Conservation (phyloP, 2,888 invertebrate genomes). For the Athalia rosae region DNA sequence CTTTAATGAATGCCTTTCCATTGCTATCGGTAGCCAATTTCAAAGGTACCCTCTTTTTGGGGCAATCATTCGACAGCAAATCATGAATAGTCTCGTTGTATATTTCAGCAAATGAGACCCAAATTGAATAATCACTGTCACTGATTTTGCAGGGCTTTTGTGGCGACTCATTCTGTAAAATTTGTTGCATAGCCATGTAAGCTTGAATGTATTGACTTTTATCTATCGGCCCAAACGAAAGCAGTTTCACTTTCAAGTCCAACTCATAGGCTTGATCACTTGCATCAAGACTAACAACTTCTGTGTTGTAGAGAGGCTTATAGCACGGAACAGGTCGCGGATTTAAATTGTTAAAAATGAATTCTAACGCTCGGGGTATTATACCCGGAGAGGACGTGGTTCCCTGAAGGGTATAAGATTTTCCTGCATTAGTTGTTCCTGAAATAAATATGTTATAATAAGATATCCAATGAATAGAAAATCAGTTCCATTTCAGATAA, state of each 20-base stretch:
- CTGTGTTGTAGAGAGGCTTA: conserved; percentile 65
- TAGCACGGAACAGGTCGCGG: conserved; percentile 60
- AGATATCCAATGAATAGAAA: too few species aligned
- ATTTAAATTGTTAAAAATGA: conserved; percentile 73
- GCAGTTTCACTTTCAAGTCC: conserved; percentile 62
- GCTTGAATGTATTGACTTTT: conserved; percentile 63
- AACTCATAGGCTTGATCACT: conserved; percentile 61
- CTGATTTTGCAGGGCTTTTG: conserved; percentile 56
- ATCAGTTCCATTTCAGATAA: too few species aligned
- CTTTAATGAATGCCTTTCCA: conserved; percentile 67
- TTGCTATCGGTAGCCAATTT: conserved; percentile 64
- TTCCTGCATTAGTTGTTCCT: conserved; percentile 93
- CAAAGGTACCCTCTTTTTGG: conserved; percentile 62
- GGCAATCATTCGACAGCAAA: conserved; percentile 77
- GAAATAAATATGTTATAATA: too few species aligned
- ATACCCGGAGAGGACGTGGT: conserved; percentile 81
- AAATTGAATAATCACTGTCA: conserved; percentile 74
- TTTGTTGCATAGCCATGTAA: conserved; percentile 67
- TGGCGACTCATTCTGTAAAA: conserved; percentile 64
- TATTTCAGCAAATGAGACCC: conserved; percentile 94
- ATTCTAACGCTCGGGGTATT: conserved; percentile 80
- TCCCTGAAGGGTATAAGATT: conserved; percentile 89
- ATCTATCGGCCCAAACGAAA: conserved; percentile 64
- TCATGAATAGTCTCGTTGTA: conserved; percentile 94
- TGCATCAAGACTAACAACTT: conserved; percentile 59